Percentiles rank a stretch among this genome's conserved stretches.
These are phyloP conservation scores for Gymnoscopelus braueri DNA, from an alignment of 2,797 vertebrate genomes.

Conservation along the genomic window DNA sequence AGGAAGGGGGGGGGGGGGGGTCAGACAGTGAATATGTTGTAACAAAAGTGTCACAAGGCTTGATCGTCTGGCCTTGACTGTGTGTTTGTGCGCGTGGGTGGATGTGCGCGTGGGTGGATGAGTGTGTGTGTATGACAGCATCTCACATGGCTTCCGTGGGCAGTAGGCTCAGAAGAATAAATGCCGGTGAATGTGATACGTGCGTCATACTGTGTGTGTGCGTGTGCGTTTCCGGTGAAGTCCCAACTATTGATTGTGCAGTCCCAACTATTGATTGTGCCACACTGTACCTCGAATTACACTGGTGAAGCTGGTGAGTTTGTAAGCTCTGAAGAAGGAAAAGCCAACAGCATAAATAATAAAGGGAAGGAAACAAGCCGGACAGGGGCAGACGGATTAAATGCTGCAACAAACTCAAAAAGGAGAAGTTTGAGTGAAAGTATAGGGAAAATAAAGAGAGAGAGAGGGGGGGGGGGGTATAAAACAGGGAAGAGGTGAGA, in stretches of 20 bases:
- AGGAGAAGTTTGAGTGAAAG: neutral
- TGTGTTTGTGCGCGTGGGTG: constrained; percentile 2
- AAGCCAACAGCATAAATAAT: constrained; percentile 5
- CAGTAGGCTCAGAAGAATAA: constrained; percentile 51
- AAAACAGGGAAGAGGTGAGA: constrained; percentile 9
- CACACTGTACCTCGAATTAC: constrained; percentile 65
- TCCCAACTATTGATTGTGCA: constrained; percentile 10
- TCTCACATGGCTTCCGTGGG: constrained; percentile 57
- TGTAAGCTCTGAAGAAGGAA: constrained; percentile 28
- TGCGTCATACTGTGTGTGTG: constrained; percentile 62
- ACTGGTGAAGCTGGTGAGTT: constrained; percentile 53
- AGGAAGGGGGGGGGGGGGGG: neutral
- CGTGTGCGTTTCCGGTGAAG: constrained; percentile 43
- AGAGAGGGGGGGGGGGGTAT: neutral
- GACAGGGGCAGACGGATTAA: neutral
- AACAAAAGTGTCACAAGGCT: constrained; percentile 66
- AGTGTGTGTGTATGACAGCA: constrained; percentile 37
- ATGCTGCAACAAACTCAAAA: neutral
- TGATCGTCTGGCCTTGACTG: constrained; percentile 45
- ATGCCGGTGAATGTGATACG: constrained; percentile 44
- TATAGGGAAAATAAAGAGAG: too few relatives aligned
- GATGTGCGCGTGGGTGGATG: constrained; percentile 37
- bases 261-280: constrained; percentile 65
- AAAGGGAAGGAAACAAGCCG: neutral
- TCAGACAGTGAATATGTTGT: constrained; percentile 59